Percentiles rank a stretch among this genome's conserved stretches.
Evolutionary conservation across 1,140 invertebrate genomes (phyloP).

Genomic region (Phthorimaea operculella): DNA sequence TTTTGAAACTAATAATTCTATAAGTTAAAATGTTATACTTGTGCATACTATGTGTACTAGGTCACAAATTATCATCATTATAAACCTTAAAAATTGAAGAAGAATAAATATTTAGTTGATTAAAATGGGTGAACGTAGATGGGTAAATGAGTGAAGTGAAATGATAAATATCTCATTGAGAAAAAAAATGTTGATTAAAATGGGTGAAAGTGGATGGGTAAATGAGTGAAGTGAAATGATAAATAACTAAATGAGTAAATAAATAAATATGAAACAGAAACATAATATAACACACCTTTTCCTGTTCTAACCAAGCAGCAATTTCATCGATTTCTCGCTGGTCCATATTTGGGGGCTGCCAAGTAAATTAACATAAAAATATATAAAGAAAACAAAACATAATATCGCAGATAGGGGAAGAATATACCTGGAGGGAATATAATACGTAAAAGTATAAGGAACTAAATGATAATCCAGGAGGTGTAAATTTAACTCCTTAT

Average conservation of each 20-base stretch:
- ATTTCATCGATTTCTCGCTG: slow-evolving; percentile 94
- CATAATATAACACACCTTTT: slow-evolving; percentile 45
- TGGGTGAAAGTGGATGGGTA: too few relatives aligned
- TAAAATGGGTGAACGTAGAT: too few relatives aligned
- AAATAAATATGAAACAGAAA: slow-evolving; percentile 27
- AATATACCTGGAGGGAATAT: background rate
- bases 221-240: too few relatives aligned
- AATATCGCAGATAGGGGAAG: slow-evolving; percentile 25
- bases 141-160: too few relatives aligned
- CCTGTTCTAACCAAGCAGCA: slow-evolving; percentile 86
- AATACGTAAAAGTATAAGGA: slow-evolving; percentile 1
- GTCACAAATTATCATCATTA: too few relatives aligned
- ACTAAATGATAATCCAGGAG: slow-evolving; percentile 8
- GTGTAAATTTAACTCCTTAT: background rate
- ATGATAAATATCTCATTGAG: too few relatives aligned
- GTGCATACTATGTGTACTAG: too few relatives aligned
- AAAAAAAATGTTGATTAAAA: too few relatives aligned
- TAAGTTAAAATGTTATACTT: too few relatives aligned
- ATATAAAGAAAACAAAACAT: slow-evolving; percentile 29
- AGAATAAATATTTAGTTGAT: too few relatives aligned
- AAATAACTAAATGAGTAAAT: slow-evolving; percentile 1
- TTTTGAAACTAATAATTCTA: too few relatives aligned
- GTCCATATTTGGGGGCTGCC: slow-evolving; percentile 73
- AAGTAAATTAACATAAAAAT: slow-evolving; percentile 23
- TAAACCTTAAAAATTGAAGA: too few relatives aligned